These are phyloP conservation scores for Formica selysi DNA, from an alignment of 1,140 invertebrate species.

Conservation along the genomic window DNA sequence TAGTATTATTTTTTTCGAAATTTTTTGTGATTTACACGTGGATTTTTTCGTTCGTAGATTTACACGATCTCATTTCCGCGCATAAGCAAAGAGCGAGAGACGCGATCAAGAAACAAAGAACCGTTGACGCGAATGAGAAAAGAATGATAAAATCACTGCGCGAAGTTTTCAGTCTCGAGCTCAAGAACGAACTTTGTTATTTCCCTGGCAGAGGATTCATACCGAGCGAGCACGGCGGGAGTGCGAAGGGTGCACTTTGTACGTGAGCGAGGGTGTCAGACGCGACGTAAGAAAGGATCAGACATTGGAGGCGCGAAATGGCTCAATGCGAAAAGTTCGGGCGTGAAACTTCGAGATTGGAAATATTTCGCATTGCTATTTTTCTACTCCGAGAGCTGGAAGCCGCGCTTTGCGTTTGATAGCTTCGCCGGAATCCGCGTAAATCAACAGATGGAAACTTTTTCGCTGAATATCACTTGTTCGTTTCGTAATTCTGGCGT, in stretches of 20 bases:
- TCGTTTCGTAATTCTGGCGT: slow-evolving; percentile 16
- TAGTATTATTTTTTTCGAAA: slow-evolving; percentile 1
- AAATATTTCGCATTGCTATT: slow-evolving; percentile 71
- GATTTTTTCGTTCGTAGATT: not conserved
- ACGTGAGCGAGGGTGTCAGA: not conserved
- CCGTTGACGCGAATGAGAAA: not conserved
- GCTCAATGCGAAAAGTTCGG: slow-evolving; percentile 63
- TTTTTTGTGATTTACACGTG: not conserved
- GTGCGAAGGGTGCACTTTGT: slow-evolving; percentile 7
- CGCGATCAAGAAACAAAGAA: slow-evolving; percentile 31
- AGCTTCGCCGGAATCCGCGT: slow-evolving; percentile 10
- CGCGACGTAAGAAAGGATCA: slow-evolving; percentile 32
- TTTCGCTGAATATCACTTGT: slow-evolving; percentile 28
- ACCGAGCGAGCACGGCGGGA: slow-evolving; percentile 53
- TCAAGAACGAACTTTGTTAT: slow-evolving; percentile 73
- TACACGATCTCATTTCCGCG: not conserved
- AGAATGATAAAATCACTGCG: slow-evolving; percentile 67
- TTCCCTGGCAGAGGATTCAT: slow-evolving; percentile 70
- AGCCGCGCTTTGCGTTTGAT: slow-evolving; percentile 35
- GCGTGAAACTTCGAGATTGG: slow-evolving; percentile 74
- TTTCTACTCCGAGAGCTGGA: not conserved
- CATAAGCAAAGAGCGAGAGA: not conserved
- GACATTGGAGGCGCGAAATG: slow-evolving; percentile 34
- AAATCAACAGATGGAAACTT: slow-evolving; percentile 71
- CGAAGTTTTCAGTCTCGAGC: slow-evolving; percentile 56